These are phyloP conservation scores for Harpalus rufipes DNA, from an alignment of 2,888 invertebrate species.

Conservation along the genomic window DNA sequence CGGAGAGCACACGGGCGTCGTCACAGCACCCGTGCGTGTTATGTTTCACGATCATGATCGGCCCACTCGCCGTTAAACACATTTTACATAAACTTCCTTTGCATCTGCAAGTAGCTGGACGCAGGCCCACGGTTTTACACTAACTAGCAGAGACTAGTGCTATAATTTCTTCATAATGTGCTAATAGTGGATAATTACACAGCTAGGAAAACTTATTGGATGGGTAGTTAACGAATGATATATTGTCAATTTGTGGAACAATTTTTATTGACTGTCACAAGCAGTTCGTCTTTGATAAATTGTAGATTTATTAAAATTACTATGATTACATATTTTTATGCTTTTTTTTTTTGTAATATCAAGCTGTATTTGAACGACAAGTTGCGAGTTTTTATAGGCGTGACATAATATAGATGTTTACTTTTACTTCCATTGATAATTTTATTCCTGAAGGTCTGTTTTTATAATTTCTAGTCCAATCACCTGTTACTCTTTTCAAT, in stretches of 20 bases:
- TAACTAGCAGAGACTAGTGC: conserved; percentile 15
- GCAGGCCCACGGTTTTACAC: not conserved
- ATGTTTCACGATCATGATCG: conserved; percentile 36
- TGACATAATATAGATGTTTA: conserved; percentile 35
- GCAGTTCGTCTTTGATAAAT: not conserved
- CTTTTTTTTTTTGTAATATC: not conserved
- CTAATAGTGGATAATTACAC: conserved; percentile 41
- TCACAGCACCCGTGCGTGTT: conserved; percentile 35
- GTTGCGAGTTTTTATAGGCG: conserved; percentile 22
- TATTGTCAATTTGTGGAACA: not conserved
- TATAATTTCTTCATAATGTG: conserved; percentile 39
- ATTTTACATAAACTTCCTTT: conserved; percentile 52
- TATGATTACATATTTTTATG: conserved; percentile 2
- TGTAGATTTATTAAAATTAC: not conserved
- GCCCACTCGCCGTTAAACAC: conserved; percentile 34
- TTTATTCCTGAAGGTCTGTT: conserved; percentile 8
- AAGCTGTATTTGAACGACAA: conserved; percentile 1
- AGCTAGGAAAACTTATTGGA: conserved; percentile 13
- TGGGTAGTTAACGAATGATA: conserved; percentile 21
- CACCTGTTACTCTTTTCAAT: conserved; percentile 15
- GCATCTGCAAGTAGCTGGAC: conserved; percentile 29
- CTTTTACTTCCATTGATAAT: conserved; percentile 49
- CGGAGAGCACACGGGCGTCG: not conserved
- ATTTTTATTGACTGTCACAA: not conserved
- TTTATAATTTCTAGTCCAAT: conserved; percentile 6